Conservation (phyloP, 2,113 vertebrate species). For the Siniperca chuatsi region DNA sequence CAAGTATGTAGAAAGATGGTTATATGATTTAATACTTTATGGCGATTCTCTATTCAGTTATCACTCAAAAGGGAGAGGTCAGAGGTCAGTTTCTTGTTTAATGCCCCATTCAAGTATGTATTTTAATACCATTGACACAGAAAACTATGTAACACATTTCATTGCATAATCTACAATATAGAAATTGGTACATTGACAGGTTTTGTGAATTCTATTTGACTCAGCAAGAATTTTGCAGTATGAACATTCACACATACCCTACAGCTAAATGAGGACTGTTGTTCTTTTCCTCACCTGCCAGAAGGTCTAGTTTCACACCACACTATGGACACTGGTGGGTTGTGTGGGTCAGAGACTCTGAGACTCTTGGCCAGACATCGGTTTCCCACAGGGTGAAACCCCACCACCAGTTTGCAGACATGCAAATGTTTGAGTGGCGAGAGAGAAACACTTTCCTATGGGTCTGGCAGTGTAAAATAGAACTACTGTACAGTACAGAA, state of each 20-base stretch:
- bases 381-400: conserved; percentile 64
- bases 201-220: conserved; percentile 25
- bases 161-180: conserved; percentile 19
- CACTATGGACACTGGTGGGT: conserved; percentile 61
- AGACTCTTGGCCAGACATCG: conserved; percentile 70
- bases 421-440: conserved; percentile 70
- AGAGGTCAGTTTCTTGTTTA: background rate
- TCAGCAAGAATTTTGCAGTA: conserved; percentile 27
- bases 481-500: conserved; percentile 58
- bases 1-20: background rate
- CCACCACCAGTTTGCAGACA: conserved; percentile 61
- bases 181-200: conserved; percentile 8
- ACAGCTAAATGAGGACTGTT: conserved; percentile 46
- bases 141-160: background rate
- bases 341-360: conserved; percentile 71
- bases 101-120: background rate
- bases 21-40: background rate
- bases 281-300: conserved; percentile 53
- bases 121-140: background rate
- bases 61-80: background rate
- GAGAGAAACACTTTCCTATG: conserved; percentile 69
- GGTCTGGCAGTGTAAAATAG: conserved; percentile 63
- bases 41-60: background rate
- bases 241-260: conserved; percentile 6
- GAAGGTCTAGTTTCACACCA: conserved; percentile 36